A percentile compares a stretch with the other conserved stretches of the same genome.
Evolutionary conservation across 2,888 invertebrate genomes (phyloP).

Genomic region (Nemurella pictetii): DNA sequence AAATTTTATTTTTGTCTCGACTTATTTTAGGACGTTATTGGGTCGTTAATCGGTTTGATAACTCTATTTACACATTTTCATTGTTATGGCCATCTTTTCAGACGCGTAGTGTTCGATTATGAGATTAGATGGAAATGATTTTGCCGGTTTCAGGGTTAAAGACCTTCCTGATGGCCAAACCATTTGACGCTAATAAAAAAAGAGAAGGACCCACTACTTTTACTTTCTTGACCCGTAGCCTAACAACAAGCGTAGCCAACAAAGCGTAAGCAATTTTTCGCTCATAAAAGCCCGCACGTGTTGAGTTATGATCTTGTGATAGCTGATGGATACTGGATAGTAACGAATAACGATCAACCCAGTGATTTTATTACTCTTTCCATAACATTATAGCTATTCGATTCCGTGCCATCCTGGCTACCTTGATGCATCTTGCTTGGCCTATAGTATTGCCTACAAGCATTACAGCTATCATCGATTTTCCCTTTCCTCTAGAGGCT

Average conservation of each 20-base stretch:
- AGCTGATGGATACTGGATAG: not conserved
- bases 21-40: not conserved
- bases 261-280: not conserved
- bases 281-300: not conserved
- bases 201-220: not conserved
- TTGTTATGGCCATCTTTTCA: not conserved
- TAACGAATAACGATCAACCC: not conserved
- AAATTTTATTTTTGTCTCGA: not conserved
- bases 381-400: not conserved
- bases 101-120: not conserved
- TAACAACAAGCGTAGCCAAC: not conserved
- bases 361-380: not conserved
- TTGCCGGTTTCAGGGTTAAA: not conserved
- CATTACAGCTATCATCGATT: not conserved
- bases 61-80: not conserved
- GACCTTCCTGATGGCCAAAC: not conserved
- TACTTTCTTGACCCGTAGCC: not conserved
- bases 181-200: not conserved
- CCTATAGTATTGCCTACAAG: not conserved
- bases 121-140: not conserved
- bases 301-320: not conserved
- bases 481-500: too few species aligned
- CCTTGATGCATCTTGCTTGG: not conserved
- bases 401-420: not conserved
- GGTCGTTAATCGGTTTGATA: not conserved